Conservation (phyloP, 2,888 invertebrate genomes). For the Nemurella pictetii region DNA sequence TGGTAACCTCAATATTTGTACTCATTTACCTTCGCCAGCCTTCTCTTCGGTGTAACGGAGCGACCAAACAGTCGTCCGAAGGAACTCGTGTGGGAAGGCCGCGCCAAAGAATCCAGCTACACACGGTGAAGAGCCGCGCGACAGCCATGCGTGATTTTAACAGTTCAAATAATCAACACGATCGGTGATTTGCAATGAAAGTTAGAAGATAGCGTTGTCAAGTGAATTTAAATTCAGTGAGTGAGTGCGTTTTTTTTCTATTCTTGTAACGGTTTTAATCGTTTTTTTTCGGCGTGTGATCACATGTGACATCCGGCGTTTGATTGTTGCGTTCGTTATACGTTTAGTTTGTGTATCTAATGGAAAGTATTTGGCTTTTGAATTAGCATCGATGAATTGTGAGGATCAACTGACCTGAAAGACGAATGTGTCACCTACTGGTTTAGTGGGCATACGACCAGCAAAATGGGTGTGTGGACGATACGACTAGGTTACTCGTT, state of each 20-base stretch:
- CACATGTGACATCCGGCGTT: not conserved
- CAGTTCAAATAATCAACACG: too few species aligned
- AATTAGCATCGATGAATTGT: not conserved
- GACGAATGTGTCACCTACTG: not conserved
- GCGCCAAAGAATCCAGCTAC: not conserved
- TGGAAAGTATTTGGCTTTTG: not conserved
- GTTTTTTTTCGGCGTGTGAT: not conserved
- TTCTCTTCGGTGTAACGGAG: not conserved
- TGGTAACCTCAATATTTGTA: constrained; percentile 37
- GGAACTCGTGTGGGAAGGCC: not conserved
- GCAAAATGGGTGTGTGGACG: constrained; percentile 15
- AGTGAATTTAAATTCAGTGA: not conserved
- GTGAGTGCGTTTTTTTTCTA: not conserved
- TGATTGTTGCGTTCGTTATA: not conserved
- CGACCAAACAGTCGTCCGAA: not conserved
- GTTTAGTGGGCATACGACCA: not conserved
- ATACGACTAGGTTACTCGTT: not conserved
- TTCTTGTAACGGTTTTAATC: not conserved
- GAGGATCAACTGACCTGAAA: not conserved
- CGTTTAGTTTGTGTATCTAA: not conserved
- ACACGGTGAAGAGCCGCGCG: not conserved
- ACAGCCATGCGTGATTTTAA: not conserved
- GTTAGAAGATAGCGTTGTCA: not conserved
- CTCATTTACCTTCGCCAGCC: constrained; percentile 30
- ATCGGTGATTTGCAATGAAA: not conserved